Evolutionary conservation across 2,888 invertebrate genomes (phyloP).

Genomic region (Hydrotaea cyrtoneurina): DNA sequence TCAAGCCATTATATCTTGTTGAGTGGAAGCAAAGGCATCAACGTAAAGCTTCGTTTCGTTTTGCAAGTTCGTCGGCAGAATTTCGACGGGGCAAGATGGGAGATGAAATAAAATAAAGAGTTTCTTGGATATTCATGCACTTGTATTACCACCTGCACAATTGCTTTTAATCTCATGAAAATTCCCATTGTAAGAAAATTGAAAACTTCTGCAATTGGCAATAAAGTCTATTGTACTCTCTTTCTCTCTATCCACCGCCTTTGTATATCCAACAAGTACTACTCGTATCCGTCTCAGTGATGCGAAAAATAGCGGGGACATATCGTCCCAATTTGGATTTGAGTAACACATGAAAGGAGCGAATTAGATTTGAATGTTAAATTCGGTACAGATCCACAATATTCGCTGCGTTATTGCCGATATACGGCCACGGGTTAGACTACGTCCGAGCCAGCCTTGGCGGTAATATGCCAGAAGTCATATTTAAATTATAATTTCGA

Average conservation of each 20-base stretch:
- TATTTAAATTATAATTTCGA: too few relatives aligned
- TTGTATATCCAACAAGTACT: neutral
- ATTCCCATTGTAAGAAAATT: conserved; percentile 41
- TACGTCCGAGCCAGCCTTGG: too few relatives aligned
- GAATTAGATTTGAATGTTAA: too few relatives aligned
- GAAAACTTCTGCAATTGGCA: conserved; percentile 49
- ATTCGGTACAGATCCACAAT: too few relatives aligned
- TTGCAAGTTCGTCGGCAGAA: neutral
- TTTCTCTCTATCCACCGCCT: neutral
- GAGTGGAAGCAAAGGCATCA: neutral
- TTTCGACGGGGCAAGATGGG: neutral
- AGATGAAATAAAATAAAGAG: conserved; percentile 10
- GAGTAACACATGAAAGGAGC: too few relatives aligned
- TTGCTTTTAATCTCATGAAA: conserved; percentile 43
- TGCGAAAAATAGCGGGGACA: too few relatives aligned
- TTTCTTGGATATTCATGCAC: conserved; percentile 32
- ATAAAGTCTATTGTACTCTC: conserved; percentile 43
- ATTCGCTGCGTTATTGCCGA: too few relatives aligned
- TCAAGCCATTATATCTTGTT: neutral
- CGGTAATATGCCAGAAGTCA: too few relatives aligned
- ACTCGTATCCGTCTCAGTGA: too few relatives aligned
- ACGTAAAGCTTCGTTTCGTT: neutral
- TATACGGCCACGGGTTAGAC: too few relatives aligned
- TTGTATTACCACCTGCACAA: conserved; percentile 40
- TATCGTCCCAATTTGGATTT: too few relatives aligned